phyloP scores from a whole-genome alignment of 1,140 invertebrate species.

The Drosophila trapezifrons region DNA sequence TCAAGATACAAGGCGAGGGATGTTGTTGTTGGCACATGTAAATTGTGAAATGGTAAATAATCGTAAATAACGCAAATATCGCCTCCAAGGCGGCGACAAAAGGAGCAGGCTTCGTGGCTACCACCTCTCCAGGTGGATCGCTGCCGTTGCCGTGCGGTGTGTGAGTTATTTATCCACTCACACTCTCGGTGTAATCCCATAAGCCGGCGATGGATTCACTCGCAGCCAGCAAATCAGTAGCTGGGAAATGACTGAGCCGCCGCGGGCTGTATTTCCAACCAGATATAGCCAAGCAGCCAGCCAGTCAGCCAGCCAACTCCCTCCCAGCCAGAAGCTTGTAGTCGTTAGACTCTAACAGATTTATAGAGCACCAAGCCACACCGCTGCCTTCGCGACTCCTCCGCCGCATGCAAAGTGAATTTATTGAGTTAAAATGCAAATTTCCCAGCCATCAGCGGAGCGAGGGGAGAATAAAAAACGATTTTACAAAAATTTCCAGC shows the following conservation, averaged over 20 bases:
- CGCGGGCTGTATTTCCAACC: slow-evolving; percentile 59
- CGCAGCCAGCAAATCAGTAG: slow-evolving; percentile 65
- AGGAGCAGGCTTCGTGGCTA: slow-evolving; percentile 26
- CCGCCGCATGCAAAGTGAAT: slow-evolving; percentile 80
- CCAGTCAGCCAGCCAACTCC: background rate
- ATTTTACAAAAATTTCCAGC: slow-evolving; percentile 74
- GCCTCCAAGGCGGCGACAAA: slow-evolving; percentile 74
- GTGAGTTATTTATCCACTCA: slow-evolving; percentile 65
- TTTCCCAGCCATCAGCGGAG: slow-evolving; percentile 47
- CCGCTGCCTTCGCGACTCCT: slow-evolving; percentile 46
- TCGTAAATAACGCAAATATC: slow-evolving; percentile 83
- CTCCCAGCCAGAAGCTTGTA: slow-evolving; percentile 38
- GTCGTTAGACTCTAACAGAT: slow-evolving; percentile 69
- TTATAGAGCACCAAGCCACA: slow-evolving; percentile 69
- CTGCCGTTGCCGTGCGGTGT: slow-evolving; percentile 33
- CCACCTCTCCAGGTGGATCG: slow-evolving; percentile 11
- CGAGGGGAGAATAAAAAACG: slow-evolving; percentile 38
- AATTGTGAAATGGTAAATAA: slow-evolving; percentile 82
- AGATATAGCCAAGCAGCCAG: slow-evolving; percentile 5
- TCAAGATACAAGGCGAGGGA: slow-evolving; percentile 71
- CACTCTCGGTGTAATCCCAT: slow-evolving; percentile 66
- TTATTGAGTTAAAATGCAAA: slow-evolving; percentile 83
- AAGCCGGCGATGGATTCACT: slow-evolving; percentile 52
- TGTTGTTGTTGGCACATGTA: slow-evolving; percentile 69
- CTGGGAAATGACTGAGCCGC: slow-evolving; percentile 64